These are phyloP conservation scores for Paedocypris micromegethes DNA, from an alignment of 2,797 vertebrate species.

Conservation along the genomic window DNA sequence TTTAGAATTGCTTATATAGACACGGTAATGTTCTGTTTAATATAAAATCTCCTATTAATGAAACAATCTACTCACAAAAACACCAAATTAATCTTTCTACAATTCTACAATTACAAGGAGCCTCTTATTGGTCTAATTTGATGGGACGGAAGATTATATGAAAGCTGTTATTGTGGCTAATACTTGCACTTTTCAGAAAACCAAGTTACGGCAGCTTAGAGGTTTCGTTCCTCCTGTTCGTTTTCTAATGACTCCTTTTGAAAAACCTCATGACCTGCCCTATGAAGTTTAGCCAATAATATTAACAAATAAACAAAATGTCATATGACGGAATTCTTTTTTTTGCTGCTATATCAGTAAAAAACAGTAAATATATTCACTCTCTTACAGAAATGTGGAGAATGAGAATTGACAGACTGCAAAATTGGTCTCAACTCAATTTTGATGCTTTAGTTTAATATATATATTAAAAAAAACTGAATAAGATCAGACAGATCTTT, in stretches of 20 bases:
- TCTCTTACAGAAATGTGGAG: no score
- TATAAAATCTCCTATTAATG: conserved; percentile 56
- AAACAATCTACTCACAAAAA: conserved; percentile 42
- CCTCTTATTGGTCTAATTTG: conserved; percentile 32
- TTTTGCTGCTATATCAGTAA: not conserved
- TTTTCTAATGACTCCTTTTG: conserved; percentile 12
- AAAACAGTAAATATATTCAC: no score
- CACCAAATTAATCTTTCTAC: conserved; percentile 49
- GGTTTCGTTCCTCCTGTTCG: conserved; percentile 23
- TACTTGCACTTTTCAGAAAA: conserved; percentile 34
- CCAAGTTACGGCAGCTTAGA: conserved; percentile 32
- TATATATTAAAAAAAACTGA: not conserved
- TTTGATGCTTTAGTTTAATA: not conserved
- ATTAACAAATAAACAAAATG: no score
- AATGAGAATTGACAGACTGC: no score
- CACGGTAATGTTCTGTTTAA: conserved; percentile 58
- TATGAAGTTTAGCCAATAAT: no score
- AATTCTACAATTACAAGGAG: conserved; percentile 42
- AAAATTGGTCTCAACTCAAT: not conserved
- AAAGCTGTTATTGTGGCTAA: conserved; percentile 23
- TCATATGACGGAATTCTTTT: not conserved
- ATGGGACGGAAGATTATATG: conserved; percentile 9
- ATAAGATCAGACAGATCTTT: conserved; percentile 2
- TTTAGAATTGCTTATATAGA: conserved; percentile 56
- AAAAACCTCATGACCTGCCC: conserved; percentile 3